These are phyloP conservation scores for Haemorhous mexicanus DNA, from an alignment of 2,113 vertebrate genomes.

Conservation along the genomic window DNA sequence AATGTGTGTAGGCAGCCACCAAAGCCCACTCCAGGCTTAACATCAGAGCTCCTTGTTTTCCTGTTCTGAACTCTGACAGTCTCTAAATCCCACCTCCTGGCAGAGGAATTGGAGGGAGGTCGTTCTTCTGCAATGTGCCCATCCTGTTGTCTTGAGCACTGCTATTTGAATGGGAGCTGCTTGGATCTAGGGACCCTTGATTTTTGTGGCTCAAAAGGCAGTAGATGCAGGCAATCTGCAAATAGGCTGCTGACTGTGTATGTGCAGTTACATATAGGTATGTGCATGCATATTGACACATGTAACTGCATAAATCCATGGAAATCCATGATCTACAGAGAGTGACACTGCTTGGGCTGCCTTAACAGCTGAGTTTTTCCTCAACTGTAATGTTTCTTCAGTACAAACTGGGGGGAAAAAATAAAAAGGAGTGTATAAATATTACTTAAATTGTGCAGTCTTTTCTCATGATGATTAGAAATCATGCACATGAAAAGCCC, in stretches of 20 bases:
- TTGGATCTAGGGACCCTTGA: background rate
- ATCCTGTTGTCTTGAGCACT: background rate
- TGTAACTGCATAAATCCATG: background rate
- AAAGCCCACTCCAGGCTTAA: background rate
- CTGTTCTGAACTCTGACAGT: background rate
- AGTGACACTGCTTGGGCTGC: background rate
- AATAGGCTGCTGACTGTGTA: background rate
- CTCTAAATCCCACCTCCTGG: background rate
- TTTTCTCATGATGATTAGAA: background rate
- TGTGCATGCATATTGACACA: background rate
- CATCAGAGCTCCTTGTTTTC: fast-evolving
- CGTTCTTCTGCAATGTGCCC: background rate
- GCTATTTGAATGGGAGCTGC: background rate
- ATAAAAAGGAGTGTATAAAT: background rate
- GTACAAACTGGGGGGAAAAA: background rate
- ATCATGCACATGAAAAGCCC: background rate
- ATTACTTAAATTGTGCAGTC: background rate
- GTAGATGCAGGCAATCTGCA: background rate
- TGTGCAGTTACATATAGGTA: background rate
- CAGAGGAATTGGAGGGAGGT: background rate
- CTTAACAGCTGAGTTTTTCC: background rate
- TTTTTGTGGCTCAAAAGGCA: background rate
- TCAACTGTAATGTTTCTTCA: background rate
- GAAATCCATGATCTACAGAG: background rate
- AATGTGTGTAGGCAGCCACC: background rate